Evolutionary conservation across 2,797 vertebrate genomes (phyloP).

Genomic region (Peromyscus melanophrys): DNA sequence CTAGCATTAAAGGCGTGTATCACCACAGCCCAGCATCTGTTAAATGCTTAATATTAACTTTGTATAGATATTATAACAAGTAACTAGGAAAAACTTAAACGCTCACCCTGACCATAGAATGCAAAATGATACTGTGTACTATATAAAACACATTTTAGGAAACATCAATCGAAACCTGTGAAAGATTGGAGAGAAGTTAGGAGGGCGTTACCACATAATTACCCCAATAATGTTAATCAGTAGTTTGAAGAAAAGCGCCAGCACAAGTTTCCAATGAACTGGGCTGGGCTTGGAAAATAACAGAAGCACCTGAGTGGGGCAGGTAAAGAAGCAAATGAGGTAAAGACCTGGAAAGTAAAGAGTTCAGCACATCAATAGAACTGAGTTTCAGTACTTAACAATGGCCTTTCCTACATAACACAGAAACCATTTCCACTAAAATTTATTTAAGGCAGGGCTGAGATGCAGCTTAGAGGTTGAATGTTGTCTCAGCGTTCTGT

Average conservation of each 20-base stretch:
- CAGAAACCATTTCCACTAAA: constrained; percentile 42
- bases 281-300: neutral
- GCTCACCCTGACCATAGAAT: neutral
- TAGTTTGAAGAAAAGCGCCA: neutral
- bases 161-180: constrained; percentile 56
- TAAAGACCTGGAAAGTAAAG: constrained; percentile 3
- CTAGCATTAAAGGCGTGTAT: neutral
- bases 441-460: neutral
- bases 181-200: neutral
- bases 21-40: neutral
- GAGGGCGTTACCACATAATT: neutral
- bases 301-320: neutral
- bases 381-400: neutral
- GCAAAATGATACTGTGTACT: constrained; percentile 16
- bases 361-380: neutral
- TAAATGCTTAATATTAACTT: neutral
- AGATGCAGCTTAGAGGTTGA: neutral
- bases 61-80: neutral
- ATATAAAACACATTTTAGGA: constrained; percentile 43
- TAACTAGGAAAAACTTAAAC: neutral
- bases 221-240: neutral
- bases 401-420: neutral
- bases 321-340: constrained; percentile 15
- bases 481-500: neutral
- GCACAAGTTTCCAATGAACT: constrained; percentile 3